phyloP scores from a whole-genome alignment of 2,888 invertebrate genomes.

The Meiosimyza decipiens region DNA sequence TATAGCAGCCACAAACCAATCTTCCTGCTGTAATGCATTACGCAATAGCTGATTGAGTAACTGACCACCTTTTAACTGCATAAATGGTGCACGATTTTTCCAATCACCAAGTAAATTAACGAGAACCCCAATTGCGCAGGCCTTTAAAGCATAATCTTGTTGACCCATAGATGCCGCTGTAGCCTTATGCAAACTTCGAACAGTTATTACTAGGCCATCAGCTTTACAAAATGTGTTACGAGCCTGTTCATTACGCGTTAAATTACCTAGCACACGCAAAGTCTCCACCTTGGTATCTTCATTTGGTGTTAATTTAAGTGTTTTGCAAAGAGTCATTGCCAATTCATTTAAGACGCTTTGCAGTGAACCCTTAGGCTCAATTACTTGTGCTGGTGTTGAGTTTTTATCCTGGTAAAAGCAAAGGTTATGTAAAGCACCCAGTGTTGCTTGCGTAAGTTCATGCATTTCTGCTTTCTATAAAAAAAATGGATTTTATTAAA shows the following conservation, averaged over 20 bases:
- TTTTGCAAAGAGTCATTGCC: conserved; percentile 54
- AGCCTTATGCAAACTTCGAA: conserved; percentile 56
- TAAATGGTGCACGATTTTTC: conserved; percentile 70
- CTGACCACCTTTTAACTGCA: conserved; percentile 69
- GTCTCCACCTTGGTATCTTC: conserved; percentile 72
- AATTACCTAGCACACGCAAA: conserved; percentile 84
- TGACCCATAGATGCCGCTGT: conserved; percentile 32
- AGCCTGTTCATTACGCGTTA: conserved; percentile 77
- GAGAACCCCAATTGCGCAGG: conserved; percentile 83
- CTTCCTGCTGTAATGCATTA: conserved; percentile 70
- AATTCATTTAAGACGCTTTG: conserved; percentile 58
- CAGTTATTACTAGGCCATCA: conserved; percentile 73
- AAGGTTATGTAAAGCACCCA: conserved; percentile 86
- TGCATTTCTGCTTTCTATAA: conserved; percentile 70
- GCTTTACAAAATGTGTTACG: conserved; percentile 75
- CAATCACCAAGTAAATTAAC: conserved; percentile 80
- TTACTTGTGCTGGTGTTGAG: conserved; percentile 54
- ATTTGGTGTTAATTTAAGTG: conserved; percentile 55
- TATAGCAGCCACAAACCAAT: conserved; percentile 78
- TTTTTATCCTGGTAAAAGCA: conserved; percentile 76
- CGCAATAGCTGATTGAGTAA: conserved; percentile 70
- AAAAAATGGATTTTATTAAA: not conserved
- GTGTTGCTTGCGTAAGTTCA: conserved; percentile 80
- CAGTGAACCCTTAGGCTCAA: conserved; percentile 54
- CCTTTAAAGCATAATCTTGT: conserved; percentile 75